Base-by-base conservation (phyloP, 1,140 invertebrate genomes). In the Drosophila ercepeae region DNA sequence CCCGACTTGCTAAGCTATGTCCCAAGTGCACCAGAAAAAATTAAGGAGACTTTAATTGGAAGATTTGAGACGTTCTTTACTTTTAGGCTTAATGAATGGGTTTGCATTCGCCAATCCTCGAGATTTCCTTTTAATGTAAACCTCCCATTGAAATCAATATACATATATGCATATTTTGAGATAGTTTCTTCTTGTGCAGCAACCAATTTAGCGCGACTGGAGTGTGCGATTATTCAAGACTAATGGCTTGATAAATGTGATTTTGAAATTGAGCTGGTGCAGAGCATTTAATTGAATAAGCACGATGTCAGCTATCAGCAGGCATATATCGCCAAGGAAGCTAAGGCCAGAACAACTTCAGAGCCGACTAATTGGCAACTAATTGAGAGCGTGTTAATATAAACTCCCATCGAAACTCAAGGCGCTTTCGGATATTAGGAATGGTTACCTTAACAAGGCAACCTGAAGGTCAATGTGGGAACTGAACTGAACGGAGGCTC, bases 241-340 rank as follows among this genome's bases (percentile, higher is more conserved):
- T 88, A 88, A 88, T 88, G 83, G 83, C 78, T 89, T 88, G 82
- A 88, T 88, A 88, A 88, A 88, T 88, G 82, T 51, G 82, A 88
- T 88, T 89, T 71, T 70, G 74, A 78, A 86, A 88, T 82, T 75
- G 83, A 82, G 44, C 78, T 78, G 75, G 49, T 63, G 78, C 67
- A 51, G 41, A 68, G 74, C 53, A 77, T 82, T 88, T 88, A 88
- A 88, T 88, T 88, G 83, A 88, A 88, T 88, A 78, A 78, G 68
- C 82, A 75, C 75, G 46, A 67, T 46, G 61, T 14, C 59, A 55
- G 59, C 48, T 57, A 76, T 69, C 57, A 64, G 63, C 68, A 36
- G 21, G 39, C 49, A 48, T 50, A 36, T 69, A 68, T 75, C 27
- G 19, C 32, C 9, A 5, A 48, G 19, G 50, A 32, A 36, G 34